Base-by-base conservation (phyloP, 2,113 vertebrate species). In the Euleptes europaea region DNA sequence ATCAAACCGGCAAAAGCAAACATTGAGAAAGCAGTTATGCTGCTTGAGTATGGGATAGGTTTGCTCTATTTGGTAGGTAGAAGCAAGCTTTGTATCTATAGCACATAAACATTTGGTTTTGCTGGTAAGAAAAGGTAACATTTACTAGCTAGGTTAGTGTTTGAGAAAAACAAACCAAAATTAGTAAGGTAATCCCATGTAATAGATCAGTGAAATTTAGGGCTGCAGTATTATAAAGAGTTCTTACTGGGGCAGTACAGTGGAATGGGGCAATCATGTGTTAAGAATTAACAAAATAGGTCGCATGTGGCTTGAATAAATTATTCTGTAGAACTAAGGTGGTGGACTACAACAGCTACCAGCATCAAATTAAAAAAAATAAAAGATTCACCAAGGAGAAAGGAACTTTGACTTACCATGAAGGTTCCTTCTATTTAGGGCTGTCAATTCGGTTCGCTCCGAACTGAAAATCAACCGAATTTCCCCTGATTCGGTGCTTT, bases 11-110 rank as follows among this genome's bases (percentile, higher is more conserved):
- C 83, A 54, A 83, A 84, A 67, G 80, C 60, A 92, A 88, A 82
- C 33, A 86, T 92, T 92, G 85, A 80, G 40, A 78, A 80, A 91
- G 80, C 78, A 87, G 38, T 92, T 83, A 88, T 84, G 90, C 78
- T 88, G 84, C 5, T 33, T 5, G 40, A 77, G 42, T 38, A 77
- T 14, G 63, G 81, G 75, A 89, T 82, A 72, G 89, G 40, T 69
- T 31, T 80, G 19, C 65, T 44, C 86, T 26, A 78, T 92, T 86
- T 89, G 80, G 76, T 63, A 90, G 84, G 69, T 93, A 90, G 87
- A 1, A 2, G 83, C 80, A 89, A 80, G 84, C 89, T 89, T 90
- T 87, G 74, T 69, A 87, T 86, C 93, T 91, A 69, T 82, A 71
- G 2, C 0, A 1, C 72, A 86, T 78, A 84, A 89, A 70, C 72